Percentiles rank a stretch among this genome's conserved stretches.
Conservation (phyloP, 2,888 invertebrate genomes). For the Mesorhabditis sp. region DNA sequence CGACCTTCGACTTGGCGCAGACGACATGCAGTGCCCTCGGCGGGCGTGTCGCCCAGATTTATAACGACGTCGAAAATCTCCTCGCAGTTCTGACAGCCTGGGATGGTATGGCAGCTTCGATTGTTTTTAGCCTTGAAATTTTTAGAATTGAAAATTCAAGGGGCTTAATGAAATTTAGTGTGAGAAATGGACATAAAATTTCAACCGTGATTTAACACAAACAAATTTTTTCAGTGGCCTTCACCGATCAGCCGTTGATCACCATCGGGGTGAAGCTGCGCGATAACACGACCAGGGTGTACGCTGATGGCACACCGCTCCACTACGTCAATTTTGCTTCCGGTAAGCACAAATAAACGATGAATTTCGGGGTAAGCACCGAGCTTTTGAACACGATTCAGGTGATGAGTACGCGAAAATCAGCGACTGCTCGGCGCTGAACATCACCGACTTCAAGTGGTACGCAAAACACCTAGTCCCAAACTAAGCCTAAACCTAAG, state of each 20-base stretch:
- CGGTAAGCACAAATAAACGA: neutral
- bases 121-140: too few species aligned
- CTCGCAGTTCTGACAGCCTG: neutral
- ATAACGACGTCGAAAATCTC: neutral
- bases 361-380: neutral
- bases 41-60: neutral
- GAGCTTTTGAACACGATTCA: neutral
- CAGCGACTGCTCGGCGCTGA: neutral
- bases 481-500: too few species aligned
- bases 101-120: neutral
- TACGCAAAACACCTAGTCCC: too few species aligned
- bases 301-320: neutral
- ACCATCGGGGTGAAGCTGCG: neutral
- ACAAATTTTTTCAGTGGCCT: neutral
- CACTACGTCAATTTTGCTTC: neutral
- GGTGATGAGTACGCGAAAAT: neutral
- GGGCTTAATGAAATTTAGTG: too few species aligned
- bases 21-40: neutral
- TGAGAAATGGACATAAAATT: neutral
- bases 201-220: neutral
- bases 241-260: neutral
- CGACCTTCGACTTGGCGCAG: neutral
- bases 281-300: neutral
- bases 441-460: constrained; percentile 2
- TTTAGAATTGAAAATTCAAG: too few species aligned